Base-by-base conservation (phyloP, 1,140 invertebrate species). In the Orchesella cincta region DNA sequence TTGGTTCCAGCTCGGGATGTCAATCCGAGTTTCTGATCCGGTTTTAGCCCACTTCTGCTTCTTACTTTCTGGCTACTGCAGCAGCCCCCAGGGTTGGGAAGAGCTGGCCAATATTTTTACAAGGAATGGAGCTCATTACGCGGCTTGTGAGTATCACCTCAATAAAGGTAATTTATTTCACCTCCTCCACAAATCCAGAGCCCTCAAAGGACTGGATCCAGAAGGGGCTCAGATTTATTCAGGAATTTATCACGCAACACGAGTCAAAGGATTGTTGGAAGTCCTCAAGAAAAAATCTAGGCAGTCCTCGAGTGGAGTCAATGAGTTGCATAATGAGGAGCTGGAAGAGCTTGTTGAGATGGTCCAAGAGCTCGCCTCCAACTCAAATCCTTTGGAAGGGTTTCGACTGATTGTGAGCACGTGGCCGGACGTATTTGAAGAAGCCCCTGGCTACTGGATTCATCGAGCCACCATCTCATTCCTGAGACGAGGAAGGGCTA, bases 11-110 rank as follows among this genome's bases (percentile, higher is more conserved):
- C 29, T 78, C 12, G 77, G 73, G 18, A 52, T 78, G 72, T 29
- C 39, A 16, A 70, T 75, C 8, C 31, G 39, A 0, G 29, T 26
- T 0, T 20, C 20, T n/a, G 77, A 78, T 54, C 72, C 77, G 1
- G 64, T 78, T 8, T 28, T 78, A 12, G 77, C 77, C 18, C 77
- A 78, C 46, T 75, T 78, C 36, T 78, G 77, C 26, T 78, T 78
- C 64, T 36, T 78, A 5, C 33, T 34, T 28, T 28, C 28, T 14
- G 73, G 64, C 26, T 73, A 34, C 33, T 31, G 67, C 26, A 26
- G 18, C 29, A 14, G 1, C n/a, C n/a, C 34, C 34, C 23, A 39
- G 18, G 52, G 34, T 29, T 77, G 71, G 71, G 35, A 73, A 64
- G 26, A 36, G 23, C 20, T 78, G 18, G 77, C 62, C 29, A 39